phyloP scores from a whole-genome alignment of 1,140 invertebrate species.

The Laupala kohalensis region DNA sequence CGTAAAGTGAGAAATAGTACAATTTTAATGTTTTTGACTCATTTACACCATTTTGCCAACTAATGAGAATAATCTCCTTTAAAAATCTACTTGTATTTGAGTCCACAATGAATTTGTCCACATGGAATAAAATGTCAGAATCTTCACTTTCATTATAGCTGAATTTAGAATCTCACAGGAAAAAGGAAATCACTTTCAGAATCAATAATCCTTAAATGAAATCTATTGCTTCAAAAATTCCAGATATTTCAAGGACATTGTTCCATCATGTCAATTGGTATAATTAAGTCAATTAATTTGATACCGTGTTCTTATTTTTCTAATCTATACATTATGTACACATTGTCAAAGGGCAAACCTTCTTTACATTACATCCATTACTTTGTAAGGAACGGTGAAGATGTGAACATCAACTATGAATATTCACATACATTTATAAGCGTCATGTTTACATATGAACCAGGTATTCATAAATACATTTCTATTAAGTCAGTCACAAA shows the following conservation, averaged over 20 bases:
- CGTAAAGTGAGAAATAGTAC: no score
- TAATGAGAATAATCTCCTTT: no score
- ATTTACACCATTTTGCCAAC: no score
- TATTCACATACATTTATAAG: constrained; percentile 11
- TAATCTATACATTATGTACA: background rate
- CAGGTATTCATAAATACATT: background rate
- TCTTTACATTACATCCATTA: background rate
- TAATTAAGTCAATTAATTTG: background rate
- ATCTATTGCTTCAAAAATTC: background rate
- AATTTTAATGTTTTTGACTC: no score
- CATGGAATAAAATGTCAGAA: background rate
- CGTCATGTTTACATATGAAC: constrained; percentile 11
- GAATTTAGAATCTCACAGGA: background rate
- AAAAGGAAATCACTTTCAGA: no score
- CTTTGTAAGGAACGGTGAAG: constrained; percentile 1
- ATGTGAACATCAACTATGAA: constrained; percentile 1
- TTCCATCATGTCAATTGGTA: background rate
- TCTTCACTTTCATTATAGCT: background rate
- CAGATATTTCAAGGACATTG: background rate
- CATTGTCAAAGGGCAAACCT: background rate
- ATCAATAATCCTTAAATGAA: no score
- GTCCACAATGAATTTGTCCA: background rate
- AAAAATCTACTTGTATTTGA: background rate
- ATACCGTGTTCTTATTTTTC: background rate
- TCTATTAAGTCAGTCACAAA: background rate